Evolutionary conservation across 1,140 invertebrate genomes (phyloP).

Genomic region (Macrotrachela quadricornifera): DNA sequence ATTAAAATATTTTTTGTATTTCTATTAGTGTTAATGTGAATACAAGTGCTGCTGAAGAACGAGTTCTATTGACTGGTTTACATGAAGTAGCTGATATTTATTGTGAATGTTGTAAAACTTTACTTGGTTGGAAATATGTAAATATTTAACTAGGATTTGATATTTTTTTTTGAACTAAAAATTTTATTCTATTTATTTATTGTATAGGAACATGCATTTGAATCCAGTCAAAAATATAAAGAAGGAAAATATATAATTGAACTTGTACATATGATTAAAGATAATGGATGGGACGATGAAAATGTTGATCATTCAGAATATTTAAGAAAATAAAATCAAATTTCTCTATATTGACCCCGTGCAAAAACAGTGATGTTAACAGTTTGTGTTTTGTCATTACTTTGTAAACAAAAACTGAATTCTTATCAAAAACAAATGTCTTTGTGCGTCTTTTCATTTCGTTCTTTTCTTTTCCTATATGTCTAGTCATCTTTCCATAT

Average conservation of each 20-base stretch:
- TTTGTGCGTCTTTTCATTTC: too few species aligned
- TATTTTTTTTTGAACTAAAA: background rate
- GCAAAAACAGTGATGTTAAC: too few species aligned
- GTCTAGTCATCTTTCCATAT: too few species aligned
- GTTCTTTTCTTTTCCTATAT: too few species aligned
- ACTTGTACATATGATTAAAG: conserved; percentile 99
- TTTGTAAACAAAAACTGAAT: too few species aligned
- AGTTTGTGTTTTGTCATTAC: too few species aligned
- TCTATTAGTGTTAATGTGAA: conserved; percentile 65
- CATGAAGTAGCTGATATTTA: conserved; percentile 98
- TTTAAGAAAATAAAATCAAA: too few species aligned
- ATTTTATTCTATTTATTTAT: too few species aligned
- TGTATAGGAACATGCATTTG: conserved; percentile 92
- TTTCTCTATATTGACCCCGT: too few species aligned
- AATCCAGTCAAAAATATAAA: conserved; percentile 99
- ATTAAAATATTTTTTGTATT: conserved; percentile 8
- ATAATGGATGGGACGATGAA: conserved; percentile 52
- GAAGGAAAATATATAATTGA: conserved; percentile 99
- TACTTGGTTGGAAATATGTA: conserved; percentile 99
- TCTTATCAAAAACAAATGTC: too few species aligned
- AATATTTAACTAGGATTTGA: background rate
- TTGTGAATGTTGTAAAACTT: conserved; percentile 98
- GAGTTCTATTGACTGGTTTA: conserved; percentile 84
- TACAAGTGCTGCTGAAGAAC: conserved; percentile 91
- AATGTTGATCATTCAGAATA: too few species aligned